phyloP scores from a whole-genome alignment of 64 coral and sea anemone species.

The Exaiptasia diaphana region DNA sequence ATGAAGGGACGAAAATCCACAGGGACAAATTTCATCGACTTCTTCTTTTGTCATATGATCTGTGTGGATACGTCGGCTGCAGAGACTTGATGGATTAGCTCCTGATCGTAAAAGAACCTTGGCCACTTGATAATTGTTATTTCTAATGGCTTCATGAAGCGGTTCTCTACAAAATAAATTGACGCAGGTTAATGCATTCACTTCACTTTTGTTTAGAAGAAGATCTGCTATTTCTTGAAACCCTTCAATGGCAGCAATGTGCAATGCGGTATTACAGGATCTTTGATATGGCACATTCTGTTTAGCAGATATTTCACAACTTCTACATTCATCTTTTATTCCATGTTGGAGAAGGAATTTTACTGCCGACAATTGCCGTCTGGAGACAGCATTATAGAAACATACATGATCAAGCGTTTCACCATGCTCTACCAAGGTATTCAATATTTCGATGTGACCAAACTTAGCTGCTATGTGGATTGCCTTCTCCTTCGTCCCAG shows the following conservation, averaged over 20 bases:
- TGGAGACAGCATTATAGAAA: constrained; percentile 23
- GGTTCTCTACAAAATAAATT: constrained; percentile 32
- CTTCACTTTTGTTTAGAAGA: too few relatives aligned
- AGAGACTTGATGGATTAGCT: constrained; percentile 11
- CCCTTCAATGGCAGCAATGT: neutral
- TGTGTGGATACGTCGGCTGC: neutral
- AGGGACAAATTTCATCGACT: constrained; percentile 9
- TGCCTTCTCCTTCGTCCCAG: constrained; percentile 9
- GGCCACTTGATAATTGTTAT: constrained; percentile 10
- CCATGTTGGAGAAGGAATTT: neutral
- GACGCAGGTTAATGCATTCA: constrained; percentile 9
- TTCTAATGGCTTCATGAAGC: constrained; percentile 51
- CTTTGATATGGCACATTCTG: neutral
- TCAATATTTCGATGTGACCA: neutral
- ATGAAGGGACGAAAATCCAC: constrained; percentile 50
- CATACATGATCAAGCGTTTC: neutral
- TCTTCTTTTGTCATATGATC: neutral
- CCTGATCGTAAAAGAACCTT: constrained; percentile 30
- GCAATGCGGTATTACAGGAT: neutral
- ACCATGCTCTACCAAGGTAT: neutral
- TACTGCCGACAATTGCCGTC: neutral
- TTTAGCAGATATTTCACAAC: neutral
- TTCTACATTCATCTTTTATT: constrained; percentile 21
- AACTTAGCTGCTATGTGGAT: constrained; percentile 49
- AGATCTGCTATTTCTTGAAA: neutral